Base-by-base conservation (phyloP, 2,888 invertebrate genomes). In the Sturmia bella region DNA sequence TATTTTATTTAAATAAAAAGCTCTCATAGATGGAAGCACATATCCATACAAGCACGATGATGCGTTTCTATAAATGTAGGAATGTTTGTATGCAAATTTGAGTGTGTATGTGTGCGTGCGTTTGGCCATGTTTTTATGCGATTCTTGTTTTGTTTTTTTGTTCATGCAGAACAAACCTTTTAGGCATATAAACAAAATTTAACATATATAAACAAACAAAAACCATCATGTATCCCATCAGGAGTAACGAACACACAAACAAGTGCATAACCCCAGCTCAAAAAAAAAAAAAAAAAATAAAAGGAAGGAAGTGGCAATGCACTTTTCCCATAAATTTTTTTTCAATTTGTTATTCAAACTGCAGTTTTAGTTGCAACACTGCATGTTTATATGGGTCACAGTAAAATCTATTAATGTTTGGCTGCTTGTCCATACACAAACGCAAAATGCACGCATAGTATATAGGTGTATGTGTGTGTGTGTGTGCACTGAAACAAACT, bases 141-240 rank as follows among this genome's bases (percentile, higher is more conserved):
- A 9, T 9, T 6, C 9, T 32, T 32, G 4, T 32, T 7, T 7
- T 32, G 3, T 32, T 3, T 32, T 1, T 32, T 32, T 66, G 78
- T 68, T 79, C 75, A 80, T 77, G 56, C 70, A 74, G 72, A 61
- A 61, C 80, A 83, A 59, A 75, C 75, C 56, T 72, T 75, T 74
- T 81, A 80, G 80, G 80, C 75, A 66, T 73, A 64, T 68, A 77
- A 76, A 83, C 63, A 66, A 83, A 74, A 59, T 17, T 24, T 59
- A 66, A 59, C 43, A 78, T 59, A 78, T 70, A 57, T 59, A 19
- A 72, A 57, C 41, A 63, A 41, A 63, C 24, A 41, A 59, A 15
- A 43, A n/a, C 24, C 37, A 43, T 11, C n/a, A 32, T 52, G 32
- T 17, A 52, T 43, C 15, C 6, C 52, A 54, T 21, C 11, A 39